Conservation (phyloP, 2,888 invertebrate genomes). For the Drosophila mimetica region DNA sequence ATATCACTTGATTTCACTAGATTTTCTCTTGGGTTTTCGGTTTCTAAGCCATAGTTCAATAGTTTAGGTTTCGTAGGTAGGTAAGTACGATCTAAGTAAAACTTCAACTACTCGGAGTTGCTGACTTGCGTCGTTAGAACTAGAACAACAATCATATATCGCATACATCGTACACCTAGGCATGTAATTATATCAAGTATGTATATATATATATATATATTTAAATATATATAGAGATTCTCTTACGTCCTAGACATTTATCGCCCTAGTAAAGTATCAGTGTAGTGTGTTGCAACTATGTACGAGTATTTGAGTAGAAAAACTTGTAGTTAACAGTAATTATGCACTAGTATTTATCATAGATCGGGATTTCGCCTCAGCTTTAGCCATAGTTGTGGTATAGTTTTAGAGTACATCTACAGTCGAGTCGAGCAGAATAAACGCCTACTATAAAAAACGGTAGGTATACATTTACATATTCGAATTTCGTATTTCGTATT, state of each 20-base stretch:
- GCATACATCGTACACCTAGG: constrained; percentile 47
- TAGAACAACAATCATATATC: constrained; percentile 80
- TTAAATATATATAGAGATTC: constrained; percentile 48
- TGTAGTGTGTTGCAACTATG: constrained; percentile 64
- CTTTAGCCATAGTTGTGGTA: constrained; percentile 41
- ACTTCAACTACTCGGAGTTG: constrained; percentile 60
- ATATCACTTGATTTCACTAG: constrained; percentile 83
- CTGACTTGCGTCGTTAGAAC: constrained; percentile 59
- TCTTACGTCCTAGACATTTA: constrained; percentile 64
- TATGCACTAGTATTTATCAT: constrained; percentile 61
- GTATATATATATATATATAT: constrained; percentile 38
- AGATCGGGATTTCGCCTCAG: constrained; percentile 45
- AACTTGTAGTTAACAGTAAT: constrained; percentile 73
- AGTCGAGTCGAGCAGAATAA: constrained; percentile 75
- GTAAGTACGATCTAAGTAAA: constrained; percentile 71
- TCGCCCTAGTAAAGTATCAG: constrained; percentile 72
- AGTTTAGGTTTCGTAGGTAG: constrained; percentile 51
- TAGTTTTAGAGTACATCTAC: constrained; percentile 56
- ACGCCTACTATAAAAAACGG: constrained; percentile 76
- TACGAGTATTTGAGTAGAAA: constrained; percentile 68
- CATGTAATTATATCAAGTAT: constrained; percentile 33
- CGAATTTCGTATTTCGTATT: too few species aligned
- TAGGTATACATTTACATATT: constrained; percentile 59
- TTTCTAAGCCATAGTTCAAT: constrained; percentile 58
- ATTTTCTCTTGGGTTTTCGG: constrained; percentile 57